Evolutionary conservation across 1,140 invertebrate genomes (phyloP), one percentile per base, ranked within the genome.

Genomic region (Panulirus ornatus): DNA sequence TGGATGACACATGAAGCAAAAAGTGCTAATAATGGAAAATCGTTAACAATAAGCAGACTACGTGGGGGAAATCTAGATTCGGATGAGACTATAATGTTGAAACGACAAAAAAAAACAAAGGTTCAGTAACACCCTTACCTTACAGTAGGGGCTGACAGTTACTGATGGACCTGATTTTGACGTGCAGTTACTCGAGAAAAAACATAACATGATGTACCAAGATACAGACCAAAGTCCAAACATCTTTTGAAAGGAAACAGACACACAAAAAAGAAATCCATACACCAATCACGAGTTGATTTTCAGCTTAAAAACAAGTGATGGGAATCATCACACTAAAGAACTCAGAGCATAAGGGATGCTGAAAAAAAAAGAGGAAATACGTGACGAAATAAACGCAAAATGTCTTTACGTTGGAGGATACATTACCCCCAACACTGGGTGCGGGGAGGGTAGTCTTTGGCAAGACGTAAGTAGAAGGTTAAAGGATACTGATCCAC

Each of bases 171-270:
- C n/a, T n/a, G n/a, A 79, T 79, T 42, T 79, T 42, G 38, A 79
- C 44, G 22, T 79, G 44, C 44, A 47, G 38, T 42, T 79, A 79
- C 44, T 8, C 30, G 22, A 42, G 22, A 22, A 42, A 42, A 6
- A 2, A 79, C 44, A 79, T 79, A 79, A 1, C 16, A 34, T 34
- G 16, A 78, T 78, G 27, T 78, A 78, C 38, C 16, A 34, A 78
- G 8, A 78, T 44, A 78, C 38, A 78, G 11, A 78, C 34, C 16
- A 14, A 78, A 14, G 38, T 44, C 8, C 34, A 78, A 14, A 78
- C 30, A 78, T 27, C 11, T 40, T 11, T 44, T 11, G 11, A 78
- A 14, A 78, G 5, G 16, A 38, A 38, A 78, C 16, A 78, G 11
- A 78, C 34, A 78, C 34, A 78, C 34, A 73, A 22, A 34, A 22